A percentile compares a stretch with the other conserved stretches of the same genome.
These are phyloP conservation scores for Bacillus rossius DNA, from an alignment of 1,140 invertebrate species.

Conservation along the genomic window DNA sequence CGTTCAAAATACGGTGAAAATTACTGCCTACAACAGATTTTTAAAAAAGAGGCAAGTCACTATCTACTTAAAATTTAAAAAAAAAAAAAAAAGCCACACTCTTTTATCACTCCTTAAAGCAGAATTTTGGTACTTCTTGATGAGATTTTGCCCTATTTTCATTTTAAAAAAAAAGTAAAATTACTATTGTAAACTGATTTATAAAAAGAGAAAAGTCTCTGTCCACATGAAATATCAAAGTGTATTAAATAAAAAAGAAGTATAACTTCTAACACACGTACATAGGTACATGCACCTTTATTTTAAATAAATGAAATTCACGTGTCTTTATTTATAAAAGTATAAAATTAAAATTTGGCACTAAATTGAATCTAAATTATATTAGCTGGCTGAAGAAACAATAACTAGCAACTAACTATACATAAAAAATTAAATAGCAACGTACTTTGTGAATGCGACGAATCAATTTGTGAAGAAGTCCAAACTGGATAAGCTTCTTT, in stretches of 20 bases:
- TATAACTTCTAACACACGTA: no score
- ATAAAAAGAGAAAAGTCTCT: no score
- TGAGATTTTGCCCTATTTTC: background rate
- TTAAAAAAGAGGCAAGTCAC: background rate
- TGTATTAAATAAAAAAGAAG: background rate
- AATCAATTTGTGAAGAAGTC: conserved; percentile 78
- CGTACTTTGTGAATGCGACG: conserved; percentile 70
- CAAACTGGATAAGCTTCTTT: conserved; percentile 84
- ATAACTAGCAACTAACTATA: background rate
- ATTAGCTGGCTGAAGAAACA: background rate
- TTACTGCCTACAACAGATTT: background rate
- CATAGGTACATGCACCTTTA: no score
- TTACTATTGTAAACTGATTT: no score
- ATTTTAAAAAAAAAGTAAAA: no score
- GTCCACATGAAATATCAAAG: background rate
- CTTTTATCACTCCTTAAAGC: background rate
- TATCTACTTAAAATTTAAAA: background rate
- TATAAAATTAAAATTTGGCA: background rate
- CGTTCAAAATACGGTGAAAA: no score
- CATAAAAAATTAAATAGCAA: background rate
- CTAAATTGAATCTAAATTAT: background rate
- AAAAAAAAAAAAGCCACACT: background rate
- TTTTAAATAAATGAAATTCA: background rate
- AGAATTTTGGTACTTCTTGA: background rate
- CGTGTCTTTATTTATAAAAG: background rate